Conservation (phyloP, 2,113 vertebrate species). For the Poeciliopsis occidentalis region DNA sequence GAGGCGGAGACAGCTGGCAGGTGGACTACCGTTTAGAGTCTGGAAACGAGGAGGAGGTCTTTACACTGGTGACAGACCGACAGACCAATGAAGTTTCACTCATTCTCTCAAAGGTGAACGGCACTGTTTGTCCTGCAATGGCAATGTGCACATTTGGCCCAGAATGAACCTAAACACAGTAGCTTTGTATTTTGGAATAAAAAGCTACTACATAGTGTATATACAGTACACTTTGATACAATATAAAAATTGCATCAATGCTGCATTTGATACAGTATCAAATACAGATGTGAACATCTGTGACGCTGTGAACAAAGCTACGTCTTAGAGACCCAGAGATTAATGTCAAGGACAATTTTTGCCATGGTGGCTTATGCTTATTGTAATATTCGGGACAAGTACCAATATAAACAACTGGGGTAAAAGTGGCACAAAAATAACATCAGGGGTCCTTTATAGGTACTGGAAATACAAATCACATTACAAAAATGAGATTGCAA, state of each 20-base stretch:
- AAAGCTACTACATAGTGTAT: too few relatives aligned
- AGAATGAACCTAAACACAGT: background rate
- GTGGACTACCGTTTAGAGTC: constrained; percentile 77
- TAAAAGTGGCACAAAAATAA: constrained; percentile 7
- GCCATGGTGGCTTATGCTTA: constrained; percentile 10
- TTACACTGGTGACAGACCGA: constrained; percentile 57
- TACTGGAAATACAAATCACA: constrained; percentile 10
- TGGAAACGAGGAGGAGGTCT: constrained; percentile 78
- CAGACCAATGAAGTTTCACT: constrained; percentile 68
- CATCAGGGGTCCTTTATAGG: constrained; percentile 12
- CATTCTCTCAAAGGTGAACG: constrained; percentile 75
- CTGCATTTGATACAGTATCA: too few relatives aligned
- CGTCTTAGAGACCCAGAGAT: constrained; percentile 9
- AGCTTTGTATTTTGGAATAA: background rate
- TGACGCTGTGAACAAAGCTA: background rate
- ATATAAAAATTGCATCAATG: too few relatives aligned
- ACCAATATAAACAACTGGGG: background rate
- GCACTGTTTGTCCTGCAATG: background rate
- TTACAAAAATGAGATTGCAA: background rate
- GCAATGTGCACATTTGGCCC: too few relatives aligned
- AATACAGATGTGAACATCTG: too few relatives aligned
- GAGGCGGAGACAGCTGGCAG: constrained; percentile 82
- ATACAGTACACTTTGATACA: too few relatives aligned
- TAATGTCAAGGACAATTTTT: constrained; percentile 31
- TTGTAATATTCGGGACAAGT: background rate